Evolutionary conservation across 2,888 invertebrate species (phyloP).

Genomic region (Hypsopygia costalis): DNA sequence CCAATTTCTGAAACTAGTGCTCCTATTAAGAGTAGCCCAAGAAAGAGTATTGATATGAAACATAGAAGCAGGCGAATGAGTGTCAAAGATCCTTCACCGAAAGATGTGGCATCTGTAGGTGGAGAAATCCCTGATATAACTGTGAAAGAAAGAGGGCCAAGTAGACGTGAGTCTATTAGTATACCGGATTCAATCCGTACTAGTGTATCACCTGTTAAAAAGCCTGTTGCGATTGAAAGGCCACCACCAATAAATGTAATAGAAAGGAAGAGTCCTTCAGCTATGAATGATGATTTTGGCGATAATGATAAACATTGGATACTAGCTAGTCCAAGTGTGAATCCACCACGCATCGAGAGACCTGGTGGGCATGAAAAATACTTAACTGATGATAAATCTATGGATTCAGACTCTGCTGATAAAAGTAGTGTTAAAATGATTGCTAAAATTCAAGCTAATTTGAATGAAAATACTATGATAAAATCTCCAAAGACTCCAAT

Average conservation of each 20-base stretch:
- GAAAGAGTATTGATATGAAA: constrained; percentile 43
- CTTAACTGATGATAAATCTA: constrained; percentile 68
- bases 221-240: constrained; percentile 27
- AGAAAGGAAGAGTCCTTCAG: constrained; percentile 42
- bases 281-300: constrained; percentile 41
- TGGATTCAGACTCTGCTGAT: constrained; percentile 63
- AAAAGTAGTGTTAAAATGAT: constrained; percentile 71
- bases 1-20: constrained; percentile 23
- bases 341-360: constrained; percentile 66
- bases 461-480: constrained; percentile 74
- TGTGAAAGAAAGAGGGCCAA: constrained; percentile 30
- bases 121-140: constrained; percentile 21
- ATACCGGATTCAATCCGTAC: constrained; percentile 20
- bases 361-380: constrained; percentile 66
- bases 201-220: constrained; percentile 39
- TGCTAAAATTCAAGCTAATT: constrained; percentile 70
- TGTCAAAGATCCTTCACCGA: constrained; percentile 25
- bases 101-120: constrained; percentile 25
- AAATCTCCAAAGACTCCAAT: constrained; percentile 74
- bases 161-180: constrained; percentile 25
- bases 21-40: constrained; percentile 41
- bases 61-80: constrained; percentile 33
- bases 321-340: constrained; percentile 56
- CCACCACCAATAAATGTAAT: constrained; percentile 20
- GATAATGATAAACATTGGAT: constrained; percentile 63